Evolutionary conservation across 2,888 invertebrate species (phyloP).

Genomic region (Miltochrista miniata): DNA sequence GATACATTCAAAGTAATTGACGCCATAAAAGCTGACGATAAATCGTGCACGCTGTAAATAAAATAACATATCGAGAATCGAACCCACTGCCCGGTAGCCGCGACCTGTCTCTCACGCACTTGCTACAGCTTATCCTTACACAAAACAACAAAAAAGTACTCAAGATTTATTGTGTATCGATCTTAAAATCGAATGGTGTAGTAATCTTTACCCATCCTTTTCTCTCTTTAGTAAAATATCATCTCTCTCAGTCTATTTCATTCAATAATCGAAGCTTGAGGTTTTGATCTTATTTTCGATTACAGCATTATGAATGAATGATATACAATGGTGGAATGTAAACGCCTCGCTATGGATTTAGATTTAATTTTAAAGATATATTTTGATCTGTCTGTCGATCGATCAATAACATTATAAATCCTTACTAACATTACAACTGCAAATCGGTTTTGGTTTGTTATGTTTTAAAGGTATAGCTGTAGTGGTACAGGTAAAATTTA

Average conservation of each 20-base stretch:
- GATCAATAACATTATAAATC: background rate
- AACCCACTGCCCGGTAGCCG: conserved; percentile 62
- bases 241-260: conserved; percentile 42
- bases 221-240: conserved; percentile 20
- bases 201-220: conserved; percentile 40
- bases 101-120: conserved; percentile 57
- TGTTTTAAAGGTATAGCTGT: background rate
- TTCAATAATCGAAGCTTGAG: conserved; percentile 52
- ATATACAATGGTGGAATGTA: conserved; percentile 42
- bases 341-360: conserved; percentile 24
- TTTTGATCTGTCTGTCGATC: conserved; percentile 9
- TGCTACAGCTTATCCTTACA: conserved; percentile 52
- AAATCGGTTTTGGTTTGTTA: background rate
- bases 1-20: conserved; percentile 52
- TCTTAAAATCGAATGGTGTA: conserved; percentile 58
- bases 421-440: background rate
- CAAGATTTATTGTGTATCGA: conserved; percentile 69
- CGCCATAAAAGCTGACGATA: conserved; percentile 56
- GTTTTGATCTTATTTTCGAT: conserved; percentile 52
- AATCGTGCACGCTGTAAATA: conserved; percentile 47
- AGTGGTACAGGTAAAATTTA: no score
- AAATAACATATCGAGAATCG: conserved; percentile 48
- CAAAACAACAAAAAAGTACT: conserved; percentile 47
- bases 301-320: conserved; percentile 61
- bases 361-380: conserved; percentile 17